Evolutionary conservation across 2,888 invertebrate genomes (phyloP).

Genomic region (Glaucopsyche alexis): DNA sequence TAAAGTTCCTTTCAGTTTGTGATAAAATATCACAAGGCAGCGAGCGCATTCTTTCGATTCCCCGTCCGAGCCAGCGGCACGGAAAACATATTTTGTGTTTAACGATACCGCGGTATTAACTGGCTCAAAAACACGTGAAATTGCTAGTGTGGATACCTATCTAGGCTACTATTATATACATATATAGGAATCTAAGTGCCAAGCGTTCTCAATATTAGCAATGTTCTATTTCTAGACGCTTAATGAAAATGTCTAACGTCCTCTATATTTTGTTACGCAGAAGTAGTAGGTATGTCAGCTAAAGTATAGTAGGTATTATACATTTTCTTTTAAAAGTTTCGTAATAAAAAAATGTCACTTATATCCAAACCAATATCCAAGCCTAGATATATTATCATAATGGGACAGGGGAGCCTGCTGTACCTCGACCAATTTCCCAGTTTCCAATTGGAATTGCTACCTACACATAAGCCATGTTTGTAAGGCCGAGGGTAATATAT

Average conservation of each 20-base stretch:
- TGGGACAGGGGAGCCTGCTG: too few species aligned
- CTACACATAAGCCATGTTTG: too few species aligned
- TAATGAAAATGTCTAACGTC: neutral
- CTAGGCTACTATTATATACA: neutral
- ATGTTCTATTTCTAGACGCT: neutral
- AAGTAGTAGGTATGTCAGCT: too few species aligned
- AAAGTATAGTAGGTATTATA: too few species aligned
- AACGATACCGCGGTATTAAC: slow-evolving; percentile 47
- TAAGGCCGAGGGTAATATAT: too few species aligned
- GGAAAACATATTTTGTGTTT: slow-evolving; percentile 66
- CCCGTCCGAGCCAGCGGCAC: slow-evolving; percentile 55
- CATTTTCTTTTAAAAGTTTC: too few species aligned
- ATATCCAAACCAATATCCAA: too few species aligned
- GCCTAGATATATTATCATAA: too few species aligned
- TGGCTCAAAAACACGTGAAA: slow-evolving; percentile 29
- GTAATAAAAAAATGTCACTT: too few species aligned
- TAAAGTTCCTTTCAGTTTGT: slow-evolving; percentile 60
- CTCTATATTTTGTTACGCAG: neutral
- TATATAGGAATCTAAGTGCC: neutral
- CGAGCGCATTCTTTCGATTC: slow-evolving; percentile 65
- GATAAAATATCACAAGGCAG: slow-evolving; percentile 70
- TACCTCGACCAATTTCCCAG: too few species aligned
- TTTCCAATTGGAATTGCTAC: too few species aligned
- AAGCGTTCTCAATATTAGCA: neutral
- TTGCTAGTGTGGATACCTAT: slow-evolving; percentile 4